A percentile compares a stretch with the other conserved stretches of the same genome.
Conservation (phyloP, 2,113 vertebrate species). For the Sylvia atricapilla region DNA sequence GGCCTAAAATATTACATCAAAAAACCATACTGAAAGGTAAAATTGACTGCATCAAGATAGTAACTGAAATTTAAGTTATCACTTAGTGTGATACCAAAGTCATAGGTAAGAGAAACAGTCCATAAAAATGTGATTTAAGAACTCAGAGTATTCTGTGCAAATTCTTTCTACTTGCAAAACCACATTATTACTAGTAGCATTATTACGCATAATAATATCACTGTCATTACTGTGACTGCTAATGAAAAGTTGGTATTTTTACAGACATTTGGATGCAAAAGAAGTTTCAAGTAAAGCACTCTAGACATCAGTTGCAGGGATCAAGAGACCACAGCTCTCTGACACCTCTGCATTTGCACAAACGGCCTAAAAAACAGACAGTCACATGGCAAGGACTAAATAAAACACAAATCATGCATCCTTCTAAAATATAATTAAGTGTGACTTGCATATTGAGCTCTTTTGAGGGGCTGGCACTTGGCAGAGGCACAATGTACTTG, state of each 20-base stretch:
- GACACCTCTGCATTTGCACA: background rate
- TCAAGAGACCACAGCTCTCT: background rate
- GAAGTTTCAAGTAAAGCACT: background rate
- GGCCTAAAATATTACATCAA: background rate
- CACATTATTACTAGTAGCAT: background rate
- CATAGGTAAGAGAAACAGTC: background rate
- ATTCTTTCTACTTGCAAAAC: background rate
- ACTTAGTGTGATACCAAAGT: background rate
- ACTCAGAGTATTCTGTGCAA: background rate
- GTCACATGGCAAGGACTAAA: background rate
- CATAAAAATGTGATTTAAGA: background rate
- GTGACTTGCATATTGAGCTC: background rate
- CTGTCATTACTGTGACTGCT: background rate
- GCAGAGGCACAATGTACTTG: background rate
- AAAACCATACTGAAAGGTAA: background rate
- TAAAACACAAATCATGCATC: background rate
- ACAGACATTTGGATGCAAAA: background rate
- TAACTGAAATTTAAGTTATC: background rate
- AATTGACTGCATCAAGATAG: background rate
- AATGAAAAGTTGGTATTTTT: background rate
- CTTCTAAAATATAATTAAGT: background rate
- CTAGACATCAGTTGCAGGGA: accelerated
- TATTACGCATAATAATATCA: background rate
- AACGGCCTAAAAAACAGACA: background rate
- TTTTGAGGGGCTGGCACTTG: background rate